Conservation (phyloP, 2,888 invertebrate species). For the Eupithecia subumbrata region DNA sequence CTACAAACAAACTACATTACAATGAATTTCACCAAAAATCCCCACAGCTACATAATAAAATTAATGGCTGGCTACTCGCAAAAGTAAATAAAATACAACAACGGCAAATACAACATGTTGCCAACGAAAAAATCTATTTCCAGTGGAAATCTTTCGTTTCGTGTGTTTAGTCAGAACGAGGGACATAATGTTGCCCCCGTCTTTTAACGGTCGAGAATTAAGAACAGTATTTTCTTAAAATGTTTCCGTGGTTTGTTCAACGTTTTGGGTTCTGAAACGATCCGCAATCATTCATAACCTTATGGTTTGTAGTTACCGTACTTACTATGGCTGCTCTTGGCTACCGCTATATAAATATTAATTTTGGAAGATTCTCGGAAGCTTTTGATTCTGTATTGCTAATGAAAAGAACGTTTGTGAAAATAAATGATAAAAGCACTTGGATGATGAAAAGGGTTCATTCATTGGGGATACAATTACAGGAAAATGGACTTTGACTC, state of each 20-base stretch:
- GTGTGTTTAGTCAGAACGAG: neutral
- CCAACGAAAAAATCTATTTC: slow-evolving; percentile 6
- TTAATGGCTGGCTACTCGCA: slow-evolving; percentile 41
- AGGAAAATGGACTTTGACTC: slow-evolving; percentile 16
- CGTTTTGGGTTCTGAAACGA: neutral
- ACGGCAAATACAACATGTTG: slow-evolving; percentile 33
- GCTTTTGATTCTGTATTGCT: slow-evolving; percentile 29
- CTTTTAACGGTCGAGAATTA: neutral
- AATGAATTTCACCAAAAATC: slow-evolving; percentile 69
- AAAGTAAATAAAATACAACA: slow-evolving; percentile 45
- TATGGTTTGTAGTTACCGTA: neutral
- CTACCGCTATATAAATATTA: neutral
- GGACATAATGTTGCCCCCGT: neutral
- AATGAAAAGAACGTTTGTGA: slow-evolving; percentile 20
- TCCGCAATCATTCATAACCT: neutral
- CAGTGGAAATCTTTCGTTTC: neutral
- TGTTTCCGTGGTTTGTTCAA: neutral
- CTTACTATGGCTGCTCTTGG: neutral
- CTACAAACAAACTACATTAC: slow-evolving; percentile 45
- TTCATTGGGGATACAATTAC: slow-evolving; percentile 17
- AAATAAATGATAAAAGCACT: slow-evolving; percentile 28
- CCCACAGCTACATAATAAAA: slow-evolving; percentile 53
- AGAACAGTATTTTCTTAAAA: neutral
- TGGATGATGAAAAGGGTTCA: slow-evolving; percentile 21
- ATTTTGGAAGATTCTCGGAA: neutral